Conservation (phyloP, 2,888 invertebrate genomes). For the Loripinus fragilis region DNA sequence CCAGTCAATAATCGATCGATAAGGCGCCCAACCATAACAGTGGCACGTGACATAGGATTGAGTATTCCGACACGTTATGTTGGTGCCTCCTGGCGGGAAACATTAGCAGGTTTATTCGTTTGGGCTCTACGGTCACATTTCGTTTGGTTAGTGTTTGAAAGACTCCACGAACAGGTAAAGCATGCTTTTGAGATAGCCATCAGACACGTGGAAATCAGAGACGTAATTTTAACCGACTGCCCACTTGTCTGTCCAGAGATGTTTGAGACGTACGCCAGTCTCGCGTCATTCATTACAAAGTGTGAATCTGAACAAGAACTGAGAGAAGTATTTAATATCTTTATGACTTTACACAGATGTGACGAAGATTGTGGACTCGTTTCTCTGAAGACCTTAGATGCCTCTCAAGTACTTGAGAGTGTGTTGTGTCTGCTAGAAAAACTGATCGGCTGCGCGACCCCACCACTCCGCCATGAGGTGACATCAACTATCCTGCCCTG, state of each 20-base stretch:
- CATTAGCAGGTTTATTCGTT: constrained; percentile 65
- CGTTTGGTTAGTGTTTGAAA: constrained; percentile 66
- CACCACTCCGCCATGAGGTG: constrained; percentile 55
- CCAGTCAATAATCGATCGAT: constrained; percentile 57
- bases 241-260: constrained; percentile 59
- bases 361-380: constrained; percentile 53
- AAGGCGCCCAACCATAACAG: constrained; percentile 48
- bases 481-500: constrained; percentile 66
- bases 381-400: constrained; percentile 60
- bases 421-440: constrained; percentile 63
- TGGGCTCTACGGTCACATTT: constrained; percentile 63
- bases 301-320: constrained; percentile 68
- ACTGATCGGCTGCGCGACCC: constrained; percentile 61
- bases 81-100: constrained; percentile 66
- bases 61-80: constrained; percentile 59
- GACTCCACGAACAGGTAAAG: constrained; percentile 64
- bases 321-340: constrained; percentile 55
- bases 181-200: constrained; percentile 57
- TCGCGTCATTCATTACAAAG: constrained; percentile 65
- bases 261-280: constrained; percentile 57
- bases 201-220: constrained; percentile 43
- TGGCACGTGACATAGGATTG: constrained; percentile 44
- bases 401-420: constrained; percentile 54
- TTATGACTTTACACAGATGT: constrained; percentile 61
- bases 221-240: constrained; percentile 51